These are phyloP conservation scores for Chelonus insularis DNA, from an alignment of 1,140 invertebrate genomes.

Conservation along the genomic window DNA sequence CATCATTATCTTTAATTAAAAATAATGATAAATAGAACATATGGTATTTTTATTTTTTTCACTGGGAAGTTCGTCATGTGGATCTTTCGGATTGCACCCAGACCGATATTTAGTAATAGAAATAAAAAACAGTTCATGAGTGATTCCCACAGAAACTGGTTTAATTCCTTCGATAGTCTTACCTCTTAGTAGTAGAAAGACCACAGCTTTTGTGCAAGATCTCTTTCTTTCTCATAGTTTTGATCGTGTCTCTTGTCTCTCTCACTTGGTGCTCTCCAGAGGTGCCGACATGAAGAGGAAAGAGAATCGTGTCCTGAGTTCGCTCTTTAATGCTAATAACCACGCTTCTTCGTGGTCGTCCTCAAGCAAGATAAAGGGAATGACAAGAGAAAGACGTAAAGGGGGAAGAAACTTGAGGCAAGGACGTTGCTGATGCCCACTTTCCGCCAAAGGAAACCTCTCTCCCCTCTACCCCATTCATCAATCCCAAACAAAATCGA, in stretches of 20 bases:
- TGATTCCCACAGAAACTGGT: no score
- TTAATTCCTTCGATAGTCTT: no score
- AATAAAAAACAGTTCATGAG: no score
- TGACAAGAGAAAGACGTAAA: constrained; percentile 5
- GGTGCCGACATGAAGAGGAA: constrained; percentile 27
- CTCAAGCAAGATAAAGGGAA: constrained; percentile 25
- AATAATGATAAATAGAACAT: no score
- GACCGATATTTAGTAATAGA: no score
- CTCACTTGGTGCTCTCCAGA: background rate
- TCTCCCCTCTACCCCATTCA: constrained; percentile 30
- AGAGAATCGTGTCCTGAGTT: constrained; percentile 24
- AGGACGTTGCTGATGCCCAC: constrained; percentile 29
- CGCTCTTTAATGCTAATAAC: constrained; percentile 34
- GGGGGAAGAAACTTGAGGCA: constrained; percentile 22
- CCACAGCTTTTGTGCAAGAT: no score
- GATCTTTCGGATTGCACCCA: no score
- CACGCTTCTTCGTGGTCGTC: constrained; percentile 25
- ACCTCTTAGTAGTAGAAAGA: no score
- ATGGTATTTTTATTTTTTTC: no score
- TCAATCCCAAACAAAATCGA: constrained; percentile 33
- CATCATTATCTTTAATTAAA: no score
- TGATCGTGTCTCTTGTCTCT: background rate
- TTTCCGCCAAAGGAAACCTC: constrained; percentile 31
- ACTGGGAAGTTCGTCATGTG: no score
- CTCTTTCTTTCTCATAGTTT: background rate